Base-by-base conservation (phyloP, 2,113 vertebrate species). In the Cyprinodon variegatus region DNA sequence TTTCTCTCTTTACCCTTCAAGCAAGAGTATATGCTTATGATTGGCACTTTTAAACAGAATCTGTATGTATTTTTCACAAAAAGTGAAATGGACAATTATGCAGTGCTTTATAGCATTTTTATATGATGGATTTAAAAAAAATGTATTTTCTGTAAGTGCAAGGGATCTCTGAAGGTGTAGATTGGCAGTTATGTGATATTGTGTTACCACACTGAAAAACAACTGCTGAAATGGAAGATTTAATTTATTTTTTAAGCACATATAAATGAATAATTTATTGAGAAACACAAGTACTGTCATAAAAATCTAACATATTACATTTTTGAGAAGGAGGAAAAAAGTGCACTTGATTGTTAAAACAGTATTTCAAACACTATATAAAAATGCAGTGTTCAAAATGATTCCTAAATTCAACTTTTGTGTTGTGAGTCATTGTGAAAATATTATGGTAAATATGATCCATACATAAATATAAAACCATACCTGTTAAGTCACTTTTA, bases 1-100 rank as follows among this genome's bases (percentile, higher is more conserved):
- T 29, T 84, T 82, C 74, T 80, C 50, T 79, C 70, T 88, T 81
- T 72, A 77, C 78, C 67, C 70, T 61, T 67, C 14, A 71, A 67
- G 68, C 78, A 46, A 61, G 15, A 53, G 36, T 65, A 72, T 72
- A 61, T 82, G 72, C 68, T 78, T 50, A 71, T 82, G 53, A 70
- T 60, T 39, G n/a, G 11, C 59, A 62, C 40, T 78, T 68, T 72
- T 70, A 20, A 65, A 69, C 36, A 65, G 62, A 79, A 78, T 63
- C 29, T 9, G 65, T 9, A 36, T 22, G 45, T 9, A 11, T 39
- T 48, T 46, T 79, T 29, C 29, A 2, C 5, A 17, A 3, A 83
- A 77, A 74, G 29, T 50, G 36, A 39, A 57, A 4, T 12, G 39
- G 13, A 29, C 53, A 65, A 76, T 65, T 60, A 69, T 43, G 61